A percentile compares a stretch with the other conserved stretches of the same genome.
phyloP scores from a whole-genome alignment of 2,888 invertebrate species.

The Venustoraphidia nigricollis region DNA sequence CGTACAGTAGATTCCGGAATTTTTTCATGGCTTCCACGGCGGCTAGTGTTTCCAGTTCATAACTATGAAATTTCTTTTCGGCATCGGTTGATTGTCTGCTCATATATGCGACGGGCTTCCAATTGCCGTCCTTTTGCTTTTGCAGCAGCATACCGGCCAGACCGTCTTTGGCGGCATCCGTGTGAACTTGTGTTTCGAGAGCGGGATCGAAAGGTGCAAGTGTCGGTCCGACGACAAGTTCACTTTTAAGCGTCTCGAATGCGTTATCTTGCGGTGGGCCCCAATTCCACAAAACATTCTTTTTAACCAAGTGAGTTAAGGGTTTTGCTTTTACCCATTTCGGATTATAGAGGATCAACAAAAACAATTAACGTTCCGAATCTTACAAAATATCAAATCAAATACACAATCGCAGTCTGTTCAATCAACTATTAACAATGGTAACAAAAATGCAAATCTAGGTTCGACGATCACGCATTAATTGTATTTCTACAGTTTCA shows the following conservation, averaged over 20 bases:
- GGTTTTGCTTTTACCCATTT: constrained; percentile 7
- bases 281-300: constrained; percentile 2
- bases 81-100: not conserved
- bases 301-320: constrained; percentile 7
- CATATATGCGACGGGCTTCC: not conserved
- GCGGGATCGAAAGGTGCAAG: constrained; percentile 2
- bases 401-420: too few relatives aligned
- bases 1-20: not conserved
- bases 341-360: too few relatives aligned
- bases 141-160: constrained; percentile 3
- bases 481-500: too few relatives aligned
- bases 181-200: not conserved
- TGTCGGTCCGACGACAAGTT: constrained; percentile 7
- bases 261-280: constrained; percentile 3
- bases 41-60: not conserved
- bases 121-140: constrained; percentile 4
- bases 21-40: constrained; percentile 1
- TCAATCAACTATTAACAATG: too few relatives aligned
- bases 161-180: constrained; percentile 3
- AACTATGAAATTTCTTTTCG: not conserved
- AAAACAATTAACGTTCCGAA: too few relatives aligned
- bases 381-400: too few relatives aligned
- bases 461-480: too few relatives aligned
- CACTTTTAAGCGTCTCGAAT: constrained; percentile 3
- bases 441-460: too few relatives aligned